Base-by-base conservation (phyloP, 2,797 vertebrate genomes). In the Choloepus didactylus region DNA sequence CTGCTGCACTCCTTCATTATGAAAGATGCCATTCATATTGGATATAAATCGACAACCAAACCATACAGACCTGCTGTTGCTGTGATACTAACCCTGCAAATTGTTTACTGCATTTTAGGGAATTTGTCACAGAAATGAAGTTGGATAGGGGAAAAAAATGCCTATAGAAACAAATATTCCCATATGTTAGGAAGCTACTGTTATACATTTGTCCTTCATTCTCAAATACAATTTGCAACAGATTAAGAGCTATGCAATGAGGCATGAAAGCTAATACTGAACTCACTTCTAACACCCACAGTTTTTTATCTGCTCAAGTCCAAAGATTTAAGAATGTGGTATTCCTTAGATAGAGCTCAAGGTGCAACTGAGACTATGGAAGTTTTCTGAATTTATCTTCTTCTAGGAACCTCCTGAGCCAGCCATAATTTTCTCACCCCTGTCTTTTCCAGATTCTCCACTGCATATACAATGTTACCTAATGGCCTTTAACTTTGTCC, bases 1-100 rank as follows among this genome's bases (percentile, higher is more conserved):
- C 75, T 86, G 56, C 18, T 9, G 1, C 29, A 44, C 19, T 10
- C 75, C 88, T 93, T 95, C 93, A 75, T 89, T 94, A 51, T 94
- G 95, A 97, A 95, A 95, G 83, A 93, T 95, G 87, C 41, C 80
- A 94, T 94, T 97, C 87, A 94, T 93, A 96, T 96, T 38, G 93
- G 38, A 87, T 79, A 91, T 69, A 96, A 95, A 96, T 95, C 6
- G 1, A 76, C 83, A 96, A 56, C 18, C 91, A 79, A 60, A 86
- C 91, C 92, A 95, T 59, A 51, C 59, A 97, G 92, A 87, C 80
- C 86, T 97, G 89, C 89, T 94, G 72, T 91, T 93, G 86, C 94
- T 91, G 86, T 44, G 54, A 94, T 92, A 95, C 66, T 82, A 67
- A 95, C 83, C 94, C 67, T 76, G 70, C 82, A 94, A 96, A 91